These are phyloP conservation scores for Serilophus lunatus DNA, from an alignment of 2,113 vertebrate genomes.

Conservation along the genomic window DNA sequence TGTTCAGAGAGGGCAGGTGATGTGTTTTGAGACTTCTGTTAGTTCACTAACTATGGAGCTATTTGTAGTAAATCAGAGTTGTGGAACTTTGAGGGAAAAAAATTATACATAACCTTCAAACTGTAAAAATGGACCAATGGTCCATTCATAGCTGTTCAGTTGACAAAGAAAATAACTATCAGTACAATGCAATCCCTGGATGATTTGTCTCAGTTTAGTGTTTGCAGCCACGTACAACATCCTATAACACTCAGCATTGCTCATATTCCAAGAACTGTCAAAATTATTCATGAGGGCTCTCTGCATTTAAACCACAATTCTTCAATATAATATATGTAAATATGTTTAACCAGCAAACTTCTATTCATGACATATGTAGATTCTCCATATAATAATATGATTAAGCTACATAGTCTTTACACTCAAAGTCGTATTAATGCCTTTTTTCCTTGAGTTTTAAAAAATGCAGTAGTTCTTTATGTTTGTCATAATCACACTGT, in stretches of 20 bases:
- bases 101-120: neutral
- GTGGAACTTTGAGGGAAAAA: neutral
- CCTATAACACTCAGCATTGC: neutral
- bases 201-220: neutral
- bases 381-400: neutral
- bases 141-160: neutral
- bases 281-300: conserved; percentile 16
- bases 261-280: neutral
- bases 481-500: neutral
- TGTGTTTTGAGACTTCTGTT: neutral
- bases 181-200: neutral
- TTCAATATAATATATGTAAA: neutral
- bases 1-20: neutral
- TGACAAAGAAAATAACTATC: neutral
- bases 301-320: neutral
- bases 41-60: neutral
- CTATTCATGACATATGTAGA: neutral
- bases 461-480: neutral
- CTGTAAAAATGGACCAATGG: neutral
- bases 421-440: neutral
- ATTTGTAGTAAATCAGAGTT: neutral
- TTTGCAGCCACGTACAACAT: neutral
- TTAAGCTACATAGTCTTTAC: neutral
- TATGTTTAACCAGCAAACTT: neutral
- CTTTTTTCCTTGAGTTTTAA: neutral